phyloP scores from a whole-genome alignment of 2,113 vertebrate genomes.

The Pteruthius melanotis region DNA sequence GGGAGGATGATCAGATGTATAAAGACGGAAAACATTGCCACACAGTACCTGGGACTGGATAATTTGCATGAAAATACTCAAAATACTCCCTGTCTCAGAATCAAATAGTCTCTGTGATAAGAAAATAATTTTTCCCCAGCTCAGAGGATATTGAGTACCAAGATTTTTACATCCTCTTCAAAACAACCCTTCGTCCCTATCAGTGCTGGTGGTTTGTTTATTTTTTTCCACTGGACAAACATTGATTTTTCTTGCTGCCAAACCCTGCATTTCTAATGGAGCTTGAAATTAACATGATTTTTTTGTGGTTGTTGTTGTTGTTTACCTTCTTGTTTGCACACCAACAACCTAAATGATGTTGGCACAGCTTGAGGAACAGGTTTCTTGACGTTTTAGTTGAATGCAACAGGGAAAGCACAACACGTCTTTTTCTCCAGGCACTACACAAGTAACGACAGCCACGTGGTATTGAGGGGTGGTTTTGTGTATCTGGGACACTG shows the following conservation, averaged over 20 bases:
- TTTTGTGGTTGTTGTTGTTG: slow-evolving; percentile 42
- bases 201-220: not conserved
- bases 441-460: not conserved
- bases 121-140: slow-evolving; percentile 19
- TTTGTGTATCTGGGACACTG: not conserved
- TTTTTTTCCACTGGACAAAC: slow-evolving; percentile 56
- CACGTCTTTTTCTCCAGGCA: not conserved
- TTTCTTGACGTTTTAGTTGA: slow-evolving; percentile 36
- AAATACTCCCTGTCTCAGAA: slow-evolving; percentile 27
- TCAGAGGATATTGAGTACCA: slow-evolving; percentile 13
- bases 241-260: slow-evolving; percentile 68
- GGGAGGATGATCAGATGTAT: slow-evolving; percentile 48
- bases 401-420: not conserved
- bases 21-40: slow-evolving; percentile 30
- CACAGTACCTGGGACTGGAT: slow-evolving; percentile 5
- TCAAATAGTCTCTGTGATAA: slow-evolving; percentile 1
- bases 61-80: slow-evolving; percentile 26
- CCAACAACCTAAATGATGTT: slow-evolving; percentile 30
- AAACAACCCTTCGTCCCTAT: not conserved
- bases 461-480: not conserved
- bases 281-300: slow-evolving; percentile 68
- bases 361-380: slow-evolving; percentile 20
- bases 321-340: slow-evolving; percentile 48
- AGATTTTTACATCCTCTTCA: slow-evolving; percentile 22
- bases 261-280: slow-evolving; percentile 68